These are phyloP conservation scores for Carduelis carduelis DNA, from an alignment of 2,797 vertebrate genomes.

Conservation along the genomic window DNA sequence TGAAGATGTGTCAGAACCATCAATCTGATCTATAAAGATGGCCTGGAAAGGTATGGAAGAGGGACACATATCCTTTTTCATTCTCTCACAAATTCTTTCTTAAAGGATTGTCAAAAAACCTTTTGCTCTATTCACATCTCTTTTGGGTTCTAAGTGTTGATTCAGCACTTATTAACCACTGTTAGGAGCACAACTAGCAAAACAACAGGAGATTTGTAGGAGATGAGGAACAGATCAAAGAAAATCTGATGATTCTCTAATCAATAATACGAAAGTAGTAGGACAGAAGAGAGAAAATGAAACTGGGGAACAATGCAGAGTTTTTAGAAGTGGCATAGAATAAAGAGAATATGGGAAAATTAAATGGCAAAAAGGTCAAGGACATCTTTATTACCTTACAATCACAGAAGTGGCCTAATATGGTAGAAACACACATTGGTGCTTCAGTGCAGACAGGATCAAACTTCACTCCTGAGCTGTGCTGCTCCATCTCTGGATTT, in stretches of 20 bases:
- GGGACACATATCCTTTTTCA: accelerated
- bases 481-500: neutral
- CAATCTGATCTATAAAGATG: neutral
- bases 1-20: neutral
- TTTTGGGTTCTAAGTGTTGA: neutral
- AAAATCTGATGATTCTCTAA: neutral
- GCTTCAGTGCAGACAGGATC: neutral
- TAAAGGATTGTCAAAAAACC: neutral
- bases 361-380: neutral
- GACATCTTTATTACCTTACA: neutral
- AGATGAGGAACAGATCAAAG: neutral
- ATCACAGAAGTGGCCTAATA: neutral
- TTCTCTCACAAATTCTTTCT: neutral
- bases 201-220: neutral
- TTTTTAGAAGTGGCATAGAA: neutral
- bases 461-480: neutral
- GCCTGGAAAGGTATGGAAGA: neutral
- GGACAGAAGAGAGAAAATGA: neutral
- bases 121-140: neutral
- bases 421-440: neutral
- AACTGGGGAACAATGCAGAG: neutral
- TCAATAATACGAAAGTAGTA: neutral
- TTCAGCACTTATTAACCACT: neutral
- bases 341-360: neutral
- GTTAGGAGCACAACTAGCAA: neutral